These are phyloP conservation scores for Florisuga fusca DNA, from an alignment of 2,797 vertebrate species.

Conservation along the genomic window DNA sequence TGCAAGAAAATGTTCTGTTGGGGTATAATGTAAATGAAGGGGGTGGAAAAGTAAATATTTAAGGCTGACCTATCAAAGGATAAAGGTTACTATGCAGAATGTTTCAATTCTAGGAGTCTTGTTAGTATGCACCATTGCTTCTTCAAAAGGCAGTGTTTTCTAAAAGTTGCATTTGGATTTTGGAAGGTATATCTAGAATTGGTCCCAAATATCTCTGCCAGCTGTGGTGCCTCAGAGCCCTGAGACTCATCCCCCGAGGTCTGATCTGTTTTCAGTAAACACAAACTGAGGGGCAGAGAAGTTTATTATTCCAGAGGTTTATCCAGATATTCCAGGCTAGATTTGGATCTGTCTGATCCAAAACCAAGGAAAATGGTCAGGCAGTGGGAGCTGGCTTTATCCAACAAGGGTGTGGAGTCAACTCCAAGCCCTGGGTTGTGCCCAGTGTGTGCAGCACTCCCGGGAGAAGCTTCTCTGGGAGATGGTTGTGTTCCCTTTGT, in stretches of 20 bases:
- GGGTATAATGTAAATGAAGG: constrained; percentile 10
- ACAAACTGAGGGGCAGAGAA: accelerated
- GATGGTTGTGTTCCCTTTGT: not conserved
- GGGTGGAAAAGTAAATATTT: constrained; percentile 64
- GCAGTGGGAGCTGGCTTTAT: not conserved
- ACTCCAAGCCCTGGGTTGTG: accelerated
- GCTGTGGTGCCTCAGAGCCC: not conserved
- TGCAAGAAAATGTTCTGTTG: constrained; percentile 29
- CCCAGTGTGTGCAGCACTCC: not conserved
- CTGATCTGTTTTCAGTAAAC: not conserved
- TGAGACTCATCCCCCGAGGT: not conserved
- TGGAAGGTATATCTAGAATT: not conserved
- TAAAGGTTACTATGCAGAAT: constrained; percentile 48
- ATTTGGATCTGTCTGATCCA: not conserved
- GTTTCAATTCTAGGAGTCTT: constrained; percentile 4
- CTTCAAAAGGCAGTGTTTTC: not conserved
- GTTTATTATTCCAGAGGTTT: not conserved
- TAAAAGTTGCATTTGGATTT: not conserved
- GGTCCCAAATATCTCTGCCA: not conserved
- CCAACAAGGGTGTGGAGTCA: accelerated
- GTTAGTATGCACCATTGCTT: not conserved
- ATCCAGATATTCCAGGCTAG: not conserved
- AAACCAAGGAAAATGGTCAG: not conserved
- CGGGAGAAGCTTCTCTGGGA: not conserved
- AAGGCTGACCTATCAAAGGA: constrained; percentile 49